Conservation (phyloP, 2,797 vertebrate genomes). For the Pterois miles region DNA sequence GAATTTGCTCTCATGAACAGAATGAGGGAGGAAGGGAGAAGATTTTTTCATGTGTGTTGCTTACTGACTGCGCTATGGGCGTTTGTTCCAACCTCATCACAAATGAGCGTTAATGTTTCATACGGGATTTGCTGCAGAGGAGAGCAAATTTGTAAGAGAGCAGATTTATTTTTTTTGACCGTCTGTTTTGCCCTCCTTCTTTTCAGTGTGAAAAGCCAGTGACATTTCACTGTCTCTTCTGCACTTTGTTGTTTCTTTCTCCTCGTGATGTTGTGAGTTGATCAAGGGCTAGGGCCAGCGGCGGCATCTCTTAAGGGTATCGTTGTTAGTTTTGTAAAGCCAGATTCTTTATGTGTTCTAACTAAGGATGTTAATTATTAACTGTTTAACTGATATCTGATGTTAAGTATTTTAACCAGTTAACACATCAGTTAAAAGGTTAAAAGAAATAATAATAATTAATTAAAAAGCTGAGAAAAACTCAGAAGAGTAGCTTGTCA, state of each 20-base stretch:
- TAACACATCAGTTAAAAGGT: too few relatives aligned
- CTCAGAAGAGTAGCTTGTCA: too few relatives aligned
- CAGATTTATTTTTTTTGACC: slow-evolving; percentile 74
- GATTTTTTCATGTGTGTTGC: slow-evolving; percentile 41
- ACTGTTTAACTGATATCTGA: too few relatives aligned
- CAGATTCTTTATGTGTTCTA: background rate
- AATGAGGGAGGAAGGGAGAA: slow-evolving; percentile 32
- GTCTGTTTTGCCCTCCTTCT: slow-evolving; percentile 52
- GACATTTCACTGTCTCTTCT: slow-evolving; percentile 29
- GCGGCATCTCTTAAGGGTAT: background rate
- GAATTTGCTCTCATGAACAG: slow-evolving; percentile 71
- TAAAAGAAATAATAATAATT: too few relatives aligned
- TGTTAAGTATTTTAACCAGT: too few relatives aligned
- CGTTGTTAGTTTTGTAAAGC: background rate
- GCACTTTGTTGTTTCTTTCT: background rate
- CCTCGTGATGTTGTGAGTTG: background rate
- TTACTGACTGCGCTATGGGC: slow-evolving; percentile 73
- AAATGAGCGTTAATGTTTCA: slow-evolving; percentile 80
- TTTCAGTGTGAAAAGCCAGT: slow-evolving; percentile 33
- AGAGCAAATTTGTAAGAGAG: slow-evolving; percentile 65
- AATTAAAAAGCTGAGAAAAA: too few relatives aligned
- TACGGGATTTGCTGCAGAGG: slow-evolving; percentile 67
- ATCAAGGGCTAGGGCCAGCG: background rate
- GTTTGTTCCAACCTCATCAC: slow-evolving; percentile 73
- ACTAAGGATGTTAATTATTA: too few relatives aligned